A percentile compares a stretch with the other conserved stretches of the same genome.
Evolutionary conservation across 2,113 vertebrate genomes (phyloP).

Genomic region (Pogona vitticeps): DNA sequence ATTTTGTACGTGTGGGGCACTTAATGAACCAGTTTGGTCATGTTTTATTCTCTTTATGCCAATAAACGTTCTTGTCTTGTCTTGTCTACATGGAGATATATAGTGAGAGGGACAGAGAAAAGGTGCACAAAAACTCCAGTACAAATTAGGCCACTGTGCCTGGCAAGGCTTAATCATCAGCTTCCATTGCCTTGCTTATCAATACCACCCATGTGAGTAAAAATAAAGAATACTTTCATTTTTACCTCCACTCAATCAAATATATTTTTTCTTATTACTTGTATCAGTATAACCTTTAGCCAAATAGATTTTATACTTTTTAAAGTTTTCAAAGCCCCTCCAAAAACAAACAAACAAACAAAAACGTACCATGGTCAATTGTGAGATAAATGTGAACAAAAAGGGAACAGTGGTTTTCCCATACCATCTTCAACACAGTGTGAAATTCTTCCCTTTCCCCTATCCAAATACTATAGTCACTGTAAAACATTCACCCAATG

Average conservation of each 20-base stretch:
- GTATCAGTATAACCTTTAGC: neutral
- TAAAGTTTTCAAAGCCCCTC: neutral
- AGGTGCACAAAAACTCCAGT: neutral
- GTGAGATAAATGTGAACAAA: no score
- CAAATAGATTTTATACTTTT: neutral
- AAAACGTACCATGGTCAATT: no score
- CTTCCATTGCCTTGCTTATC: neutral
- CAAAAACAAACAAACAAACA: neutral
- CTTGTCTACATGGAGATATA: no score
- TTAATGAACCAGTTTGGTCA: no score
- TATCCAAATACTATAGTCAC: neutral
- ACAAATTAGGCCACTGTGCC: neutral
- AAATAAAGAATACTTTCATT: no score
- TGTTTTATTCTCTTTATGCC: no score
- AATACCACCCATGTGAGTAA: neutral
- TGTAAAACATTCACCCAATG: neutral
- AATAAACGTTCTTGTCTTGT: no score
- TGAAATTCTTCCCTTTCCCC: neutral
- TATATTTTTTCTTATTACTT: neutral
- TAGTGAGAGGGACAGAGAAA: no score
- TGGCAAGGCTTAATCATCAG: neutral
- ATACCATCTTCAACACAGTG: neutral
- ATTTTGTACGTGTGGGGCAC: no score
- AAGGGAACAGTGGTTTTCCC: no score
- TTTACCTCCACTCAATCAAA: no score